Percentiles rank a stretch among this genome's conserved stretches.
Evolutionary conservation across 2,797 vertebrate genomes (phyloP).

Genomic region (Percopsis omiscomaycus): DNA sequence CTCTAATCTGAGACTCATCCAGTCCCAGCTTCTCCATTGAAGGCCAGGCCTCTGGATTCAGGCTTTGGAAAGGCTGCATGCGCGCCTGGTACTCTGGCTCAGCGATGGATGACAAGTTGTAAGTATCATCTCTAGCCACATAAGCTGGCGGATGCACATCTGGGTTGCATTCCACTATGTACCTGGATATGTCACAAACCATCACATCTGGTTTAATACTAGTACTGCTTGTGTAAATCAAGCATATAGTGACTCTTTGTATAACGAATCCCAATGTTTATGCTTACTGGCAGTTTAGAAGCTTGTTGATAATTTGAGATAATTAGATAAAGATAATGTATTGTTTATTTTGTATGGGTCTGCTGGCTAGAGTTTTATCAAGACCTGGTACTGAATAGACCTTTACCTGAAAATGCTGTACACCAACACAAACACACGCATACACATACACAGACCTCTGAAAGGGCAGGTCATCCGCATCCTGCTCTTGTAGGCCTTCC

Average conservation of each 20-base stretch:
- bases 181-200: conserved; percentile 63
- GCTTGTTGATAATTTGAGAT: too few species aligned
- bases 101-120: conserved; percentile 75
- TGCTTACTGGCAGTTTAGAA: too few species aligned
- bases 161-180: conserved; percentile 86
- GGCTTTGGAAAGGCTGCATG: conserved; percentile 63
- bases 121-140: conserved; percentile 66
- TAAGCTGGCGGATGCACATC: conserved; percentile 82
- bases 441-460: conserved; percentile 67
- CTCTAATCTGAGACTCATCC: conserved; percentile 89
- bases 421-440: conserved; percentile 4
- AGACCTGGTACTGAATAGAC: too few species aligned
- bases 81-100: conserved; percentile 24
- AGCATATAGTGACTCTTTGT: background rate
- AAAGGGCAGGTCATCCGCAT: conserved; percentile 85
- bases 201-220: background rate
- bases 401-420: background rate
- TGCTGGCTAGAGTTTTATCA: too few species aligned
- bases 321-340: too few species aligned
- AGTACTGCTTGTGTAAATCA: background rate
- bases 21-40: conserved; percentile 80
- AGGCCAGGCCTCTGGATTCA: conserved; percentile 81
- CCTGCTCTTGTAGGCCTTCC: conserved; percentile 85
- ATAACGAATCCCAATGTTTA: background rate
- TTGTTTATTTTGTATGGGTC: too few species aligned